Conservation (phyloP, 2,797 vertebrate species). For the Poecilia picta region DNA sequence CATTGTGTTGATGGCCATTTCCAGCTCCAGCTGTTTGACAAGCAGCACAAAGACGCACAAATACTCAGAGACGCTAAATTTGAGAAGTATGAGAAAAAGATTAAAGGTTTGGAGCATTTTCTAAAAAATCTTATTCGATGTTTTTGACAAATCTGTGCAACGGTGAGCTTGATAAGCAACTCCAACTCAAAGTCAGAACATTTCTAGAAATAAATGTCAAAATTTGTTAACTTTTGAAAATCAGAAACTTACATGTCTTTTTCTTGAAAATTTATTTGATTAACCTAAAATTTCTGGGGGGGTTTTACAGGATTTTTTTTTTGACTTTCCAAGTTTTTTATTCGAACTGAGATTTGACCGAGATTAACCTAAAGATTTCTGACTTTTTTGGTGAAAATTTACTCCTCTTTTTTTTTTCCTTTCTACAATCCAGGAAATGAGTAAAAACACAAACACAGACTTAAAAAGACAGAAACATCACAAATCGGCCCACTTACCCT, state of each 20-base stretch:
- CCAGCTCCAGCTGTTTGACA: conserved; percentile 88
- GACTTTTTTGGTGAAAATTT: too few species aligned
- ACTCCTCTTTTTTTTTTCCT: too few species aligned
- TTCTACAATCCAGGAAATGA: too few species aligned
- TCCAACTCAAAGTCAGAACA: not conserved
- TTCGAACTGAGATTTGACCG: too few species aligned
- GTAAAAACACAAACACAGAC: not conserved
- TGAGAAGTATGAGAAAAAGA: not conserved
- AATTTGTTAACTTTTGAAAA: too few species aligned
- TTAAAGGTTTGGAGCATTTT: not conserved
- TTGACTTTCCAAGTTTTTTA: too few species aligned
- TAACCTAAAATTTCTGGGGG: too few species aligned
- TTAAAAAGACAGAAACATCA: not conserved
- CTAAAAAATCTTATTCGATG: not conserved
- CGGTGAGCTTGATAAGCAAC: not conserved
- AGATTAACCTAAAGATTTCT: too few species aligned
- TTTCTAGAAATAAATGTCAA: too few species aligned
- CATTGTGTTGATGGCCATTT: conserved; percentile 91
- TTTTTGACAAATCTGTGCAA: not conserved
- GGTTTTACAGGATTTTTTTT: too few species aligned
- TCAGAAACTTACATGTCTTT: too few species aligned
- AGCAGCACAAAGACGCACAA: not conserved
- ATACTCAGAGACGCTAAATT: not conserved
- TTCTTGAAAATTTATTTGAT: too few species aligned
- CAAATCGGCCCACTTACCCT: conserved; percentile 76